Conservation (phyloP, 1,140 invertebrate species). For the Centruroides vittatus region DNA sequence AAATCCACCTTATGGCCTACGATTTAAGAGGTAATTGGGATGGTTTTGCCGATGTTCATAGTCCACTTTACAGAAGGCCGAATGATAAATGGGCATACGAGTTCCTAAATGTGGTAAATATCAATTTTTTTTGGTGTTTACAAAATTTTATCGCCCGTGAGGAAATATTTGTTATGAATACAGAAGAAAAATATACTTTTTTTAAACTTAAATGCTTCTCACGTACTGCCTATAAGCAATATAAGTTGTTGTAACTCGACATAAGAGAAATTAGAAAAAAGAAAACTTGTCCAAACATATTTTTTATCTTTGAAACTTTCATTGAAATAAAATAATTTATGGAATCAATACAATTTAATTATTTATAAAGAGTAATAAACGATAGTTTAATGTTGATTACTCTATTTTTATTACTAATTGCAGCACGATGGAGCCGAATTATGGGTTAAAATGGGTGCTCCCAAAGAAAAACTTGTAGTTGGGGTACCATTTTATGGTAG, state of each 20-base stretch:
- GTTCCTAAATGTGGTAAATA: slow-evolving; percentile 64
- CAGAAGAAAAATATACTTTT: not conserved
- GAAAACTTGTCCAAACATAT: not conserved
- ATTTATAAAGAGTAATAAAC: too few relatives aligned
- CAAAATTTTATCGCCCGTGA: not conserved
- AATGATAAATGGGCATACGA: slow-evolving; percentile 69
- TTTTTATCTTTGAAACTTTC: too few relatives aligned
- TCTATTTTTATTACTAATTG: slow-evolving; percentile 2
- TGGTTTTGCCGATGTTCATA: slow-evolving; percentile 70
- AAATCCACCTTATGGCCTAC: slow-evolving; percentile 78
- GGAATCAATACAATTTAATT: too few relatives aligned
- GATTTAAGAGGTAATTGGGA: slow-evolving; percentile 86
- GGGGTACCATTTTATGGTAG: slow-evolving; percentile 73
- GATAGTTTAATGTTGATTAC: too few relatives aligned
- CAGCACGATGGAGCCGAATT: slow-evolving; percentile 66
- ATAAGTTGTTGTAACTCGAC: not conserved
- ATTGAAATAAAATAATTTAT: too few relatives aligned
- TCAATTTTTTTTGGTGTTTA: slow-evolving; percentile 11
- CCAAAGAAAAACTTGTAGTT: slow-evolving; percentile 69
- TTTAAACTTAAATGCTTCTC: not conserved
- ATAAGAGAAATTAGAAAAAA: not conserved
- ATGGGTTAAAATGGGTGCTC: slow-evolving; percentile 74
- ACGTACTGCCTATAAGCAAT: not conserved
- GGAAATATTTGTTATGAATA: not conserved
- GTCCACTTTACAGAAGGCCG: slow-evolving; percentile 61